Conservation (phyloP, 2,888 invertebrate genomes). For the Vannuccia rotundouncinata region DNA sequence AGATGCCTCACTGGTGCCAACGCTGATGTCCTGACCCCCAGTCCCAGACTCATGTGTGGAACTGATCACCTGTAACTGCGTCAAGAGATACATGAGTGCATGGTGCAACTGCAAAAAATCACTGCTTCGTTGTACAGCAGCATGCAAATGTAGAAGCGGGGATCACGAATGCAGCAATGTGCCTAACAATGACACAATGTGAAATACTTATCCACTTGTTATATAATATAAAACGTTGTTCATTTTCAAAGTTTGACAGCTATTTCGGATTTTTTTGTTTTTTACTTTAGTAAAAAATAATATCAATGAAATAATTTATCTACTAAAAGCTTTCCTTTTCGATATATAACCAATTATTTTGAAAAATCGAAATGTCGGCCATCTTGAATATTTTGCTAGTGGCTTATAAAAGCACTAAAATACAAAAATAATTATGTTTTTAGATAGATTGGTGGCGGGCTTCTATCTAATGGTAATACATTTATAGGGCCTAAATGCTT, state of each 20-base stretch:
- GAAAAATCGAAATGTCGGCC: too few species aligned
- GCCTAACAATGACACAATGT: background rate
- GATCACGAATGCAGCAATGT: conserved; percentile 10
- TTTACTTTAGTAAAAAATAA: conserved; percentile 4
- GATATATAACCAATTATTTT: too few species aligned
- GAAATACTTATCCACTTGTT: background rate
- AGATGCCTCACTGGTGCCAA: conserved; percentile 1
- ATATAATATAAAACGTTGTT: conserved; percentile 21
- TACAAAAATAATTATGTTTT: too few species aligned
- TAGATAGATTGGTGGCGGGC: too few species aligned
- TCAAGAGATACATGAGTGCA: background rate
- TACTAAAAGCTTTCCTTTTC: too few species aligned
- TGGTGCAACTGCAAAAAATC: conserved; percentile 1
- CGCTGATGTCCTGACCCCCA: conserved; percentile 13
- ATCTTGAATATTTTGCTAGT: too few species aligned
- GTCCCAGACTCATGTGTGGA: conserved; percentile 13
- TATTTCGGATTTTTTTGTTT: background rate
- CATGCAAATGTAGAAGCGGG: background rate
- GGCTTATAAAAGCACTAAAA: too few species aligned
- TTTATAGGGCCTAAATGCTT: too few species aligned
- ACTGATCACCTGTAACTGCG: conserved; percentile 18
- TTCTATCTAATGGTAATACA: too few species aligned
- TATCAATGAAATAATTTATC: conserved; percentile 7
- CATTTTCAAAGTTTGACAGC: background rate
- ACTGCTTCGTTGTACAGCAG: background rate